Conservation (phyloP, 2,888 invertebrate genomes). For the Anticlea derivata region DNA sequence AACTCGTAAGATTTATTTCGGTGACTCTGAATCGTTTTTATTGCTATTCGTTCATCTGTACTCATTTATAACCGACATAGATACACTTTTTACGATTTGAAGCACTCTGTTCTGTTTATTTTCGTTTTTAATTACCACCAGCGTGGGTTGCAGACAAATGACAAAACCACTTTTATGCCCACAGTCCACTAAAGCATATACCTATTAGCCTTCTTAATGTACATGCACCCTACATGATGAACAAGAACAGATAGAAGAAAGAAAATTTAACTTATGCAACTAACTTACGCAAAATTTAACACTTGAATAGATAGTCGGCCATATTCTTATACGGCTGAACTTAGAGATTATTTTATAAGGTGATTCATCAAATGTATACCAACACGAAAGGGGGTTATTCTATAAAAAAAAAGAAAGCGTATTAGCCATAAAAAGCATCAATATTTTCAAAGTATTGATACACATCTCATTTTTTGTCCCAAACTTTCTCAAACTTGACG, state of each 20-base stretch:
- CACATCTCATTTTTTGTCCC: too few species aligned
- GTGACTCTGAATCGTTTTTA: conserved; percentile 80
- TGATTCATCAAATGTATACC: too few species aligned
- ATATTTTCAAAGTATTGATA: too few species aligned
- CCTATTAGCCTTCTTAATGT: too few species aligned
- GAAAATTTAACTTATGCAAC: background rate
- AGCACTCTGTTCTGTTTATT: conserved; percentile 83
- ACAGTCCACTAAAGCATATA: conserved; percentile 5
- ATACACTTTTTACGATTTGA: conserved; percentile 82
- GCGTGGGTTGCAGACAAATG: conserved; percentile 76
- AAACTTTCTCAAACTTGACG: too few species aligned
- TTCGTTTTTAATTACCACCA: conserved; percentile 83
- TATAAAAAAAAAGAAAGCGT: too few species aligned
- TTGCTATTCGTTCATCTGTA: conserved; percentile 79
- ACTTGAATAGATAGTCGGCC: background rate
- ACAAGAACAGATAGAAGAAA: background rate
- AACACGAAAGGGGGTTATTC: too few species aligned
- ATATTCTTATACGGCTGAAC: too few species aligned
- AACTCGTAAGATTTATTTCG: conserved; percentile 79
- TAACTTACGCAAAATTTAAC: too few species aligned
- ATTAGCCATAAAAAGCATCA: too few species aligned
- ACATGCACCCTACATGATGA: background rate
- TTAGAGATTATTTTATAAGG: too few species aligned
- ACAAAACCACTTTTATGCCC: conserved; percentile 59
- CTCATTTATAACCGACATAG: conserved; percentile 82